Percentiles rank a stretch among this genome's conserved stretches.
phyloP scores from a whole-genome alignment of 2,113 vertebrate genomes.

The Hemibagrus wyckioides region DNA sequence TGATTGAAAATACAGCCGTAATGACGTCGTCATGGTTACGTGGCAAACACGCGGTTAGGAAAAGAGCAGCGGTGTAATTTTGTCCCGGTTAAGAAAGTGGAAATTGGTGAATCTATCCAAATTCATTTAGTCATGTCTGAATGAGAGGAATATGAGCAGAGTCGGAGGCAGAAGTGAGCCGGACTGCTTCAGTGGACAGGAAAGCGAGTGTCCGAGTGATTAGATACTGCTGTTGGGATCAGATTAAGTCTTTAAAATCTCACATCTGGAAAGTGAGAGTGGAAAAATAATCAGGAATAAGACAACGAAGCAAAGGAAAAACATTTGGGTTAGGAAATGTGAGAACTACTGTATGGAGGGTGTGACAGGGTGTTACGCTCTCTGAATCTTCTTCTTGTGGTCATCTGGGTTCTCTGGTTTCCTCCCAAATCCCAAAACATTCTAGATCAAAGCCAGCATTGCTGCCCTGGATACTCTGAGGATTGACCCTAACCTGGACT shows the following conservation, averaged over 20 bases:
- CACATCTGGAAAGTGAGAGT: neutral
- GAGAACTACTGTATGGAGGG: neutral
- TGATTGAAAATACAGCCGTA: conserved; percentile 50
- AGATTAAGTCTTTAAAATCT: neutral
- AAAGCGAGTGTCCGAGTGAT: neutral
- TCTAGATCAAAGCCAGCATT: neutral
- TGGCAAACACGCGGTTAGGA: neutral
- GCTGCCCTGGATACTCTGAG: neutral
- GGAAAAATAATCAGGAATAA: neutral
- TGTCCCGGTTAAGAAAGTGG: neutral
- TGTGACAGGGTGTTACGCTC: neutral
- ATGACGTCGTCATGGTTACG: conserved; percentile 39
- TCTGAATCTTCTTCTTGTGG: neutral
- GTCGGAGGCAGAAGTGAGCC: too few species aligned
- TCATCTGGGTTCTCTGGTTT: neutral
- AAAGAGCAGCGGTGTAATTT: conserved; percentile 8
- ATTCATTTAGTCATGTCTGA: conserved; percentile 11
- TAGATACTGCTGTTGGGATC: neutral
- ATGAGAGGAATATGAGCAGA: conserved; percentile 19
- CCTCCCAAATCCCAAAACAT: neutral
- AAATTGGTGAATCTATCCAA: conserved; percentile 7
- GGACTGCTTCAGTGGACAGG: neutral
- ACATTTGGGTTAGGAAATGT: neutral
- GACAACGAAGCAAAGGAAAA: neutral
- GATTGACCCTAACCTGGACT: neutral